Conservation (phyloP, 2,888 invertebrate species). For the Sarcophaga rosellei region DNA sequence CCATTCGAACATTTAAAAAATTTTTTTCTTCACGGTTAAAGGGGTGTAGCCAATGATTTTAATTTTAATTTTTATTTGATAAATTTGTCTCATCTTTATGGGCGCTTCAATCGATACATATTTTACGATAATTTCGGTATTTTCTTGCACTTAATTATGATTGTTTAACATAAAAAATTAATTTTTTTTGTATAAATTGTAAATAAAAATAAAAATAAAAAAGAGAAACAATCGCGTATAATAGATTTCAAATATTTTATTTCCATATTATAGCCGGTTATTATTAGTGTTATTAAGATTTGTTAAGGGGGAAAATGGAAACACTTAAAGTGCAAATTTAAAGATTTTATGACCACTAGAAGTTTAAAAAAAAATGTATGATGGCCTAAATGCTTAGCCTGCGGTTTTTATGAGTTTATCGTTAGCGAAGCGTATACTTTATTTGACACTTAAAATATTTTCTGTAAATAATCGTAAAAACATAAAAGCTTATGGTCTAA, state of each 20-base stretch:
- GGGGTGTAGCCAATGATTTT: slow-evolving; percentile 30
- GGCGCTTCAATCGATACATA: slow-evolving; percentile 42
- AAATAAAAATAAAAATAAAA: slow-evolving; percentile 8
- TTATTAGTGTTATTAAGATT: neutral
- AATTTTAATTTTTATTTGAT: slow-evolving; percentile 38
- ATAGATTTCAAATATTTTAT: neutral
- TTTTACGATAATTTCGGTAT: slow-evolving; percentile 46
- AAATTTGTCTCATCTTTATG: slow-evolving; percentile 34
- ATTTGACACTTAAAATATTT: too few relatives aligned
- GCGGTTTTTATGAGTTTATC: too few relatives aligned
- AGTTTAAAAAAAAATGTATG: too few relatives aligned
- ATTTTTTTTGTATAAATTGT: slow-evolving; percentile 21
- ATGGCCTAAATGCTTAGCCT: too few relatives aligned
- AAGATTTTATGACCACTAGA: too few relatives aligned
- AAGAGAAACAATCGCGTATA: neutral
- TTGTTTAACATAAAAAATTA: slow-evolving; percentile 41
- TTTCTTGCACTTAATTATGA: slow-evolving; percentile 53
- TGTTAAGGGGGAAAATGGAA: neutral
- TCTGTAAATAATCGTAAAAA: too few relatives aligned
- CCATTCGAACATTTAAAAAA: neutral
- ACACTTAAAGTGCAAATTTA: neutral
- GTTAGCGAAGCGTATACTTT: too few relatives aligned
- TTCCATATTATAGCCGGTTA: neutral
- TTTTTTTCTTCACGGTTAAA: slow-evolving; percentile 19
- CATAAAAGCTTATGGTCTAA: too few relatives aligned